Percentiles rank a stretch among this genome's conserved stretches.
Conservation (phyloP, 2,113 vertebrate genomes). For the Corythornis cristatus region DNA sequence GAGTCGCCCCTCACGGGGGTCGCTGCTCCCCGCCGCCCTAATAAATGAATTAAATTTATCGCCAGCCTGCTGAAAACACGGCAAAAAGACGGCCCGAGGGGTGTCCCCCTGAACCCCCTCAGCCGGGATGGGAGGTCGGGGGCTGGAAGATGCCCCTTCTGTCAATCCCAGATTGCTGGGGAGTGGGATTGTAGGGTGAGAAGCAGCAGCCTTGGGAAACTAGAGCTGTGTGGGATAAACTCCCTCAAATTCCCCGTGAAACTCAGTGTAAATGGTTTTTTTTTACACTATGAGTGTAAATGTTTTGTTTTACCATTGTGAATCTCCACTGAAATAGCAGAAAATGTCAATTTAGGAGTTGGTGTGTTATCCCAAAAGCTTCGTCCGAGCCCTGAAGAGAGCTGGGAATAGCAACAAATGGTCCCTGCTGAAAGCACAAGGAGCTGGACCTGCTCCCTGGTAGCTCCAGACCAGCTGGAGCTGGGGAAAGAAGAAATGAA, state of each 20-base stretch:
- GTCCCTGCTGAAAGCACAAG: neutral
- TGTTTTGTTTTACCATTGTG: accelerated
- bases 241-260: accelerated
- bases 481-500: neutral
- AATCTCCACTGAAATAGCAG: neutral
- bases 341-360: accelerated
- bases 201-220: neutral
- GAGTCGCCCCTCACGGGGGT: no score
- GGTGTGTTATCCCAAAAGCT: neutral
- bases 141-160: neutral
- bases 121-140: accelerated
- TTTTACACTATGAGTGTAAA: no score
- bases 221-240: neutral
- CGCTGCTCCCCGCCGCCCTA: no score
- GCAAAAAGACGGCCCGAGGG: accelerated
- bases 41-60: no score
- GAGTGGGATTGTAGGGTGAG: neutral
- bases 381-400: neutral
- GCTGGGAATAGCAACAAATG: no score
- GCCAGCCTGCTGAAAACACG: no score
- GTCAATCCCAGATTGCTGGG: accelerated
- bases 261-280: no score
- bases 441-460: neutral
- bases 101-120: neutral
- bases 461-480: neutral